A percentile compares a stretch with the other conserved stretches of the same genome.
Evolutionary conservation across 2,797 vertebrate species (phyloP).

Genomic region (Meriones psammophilus): DNA sequence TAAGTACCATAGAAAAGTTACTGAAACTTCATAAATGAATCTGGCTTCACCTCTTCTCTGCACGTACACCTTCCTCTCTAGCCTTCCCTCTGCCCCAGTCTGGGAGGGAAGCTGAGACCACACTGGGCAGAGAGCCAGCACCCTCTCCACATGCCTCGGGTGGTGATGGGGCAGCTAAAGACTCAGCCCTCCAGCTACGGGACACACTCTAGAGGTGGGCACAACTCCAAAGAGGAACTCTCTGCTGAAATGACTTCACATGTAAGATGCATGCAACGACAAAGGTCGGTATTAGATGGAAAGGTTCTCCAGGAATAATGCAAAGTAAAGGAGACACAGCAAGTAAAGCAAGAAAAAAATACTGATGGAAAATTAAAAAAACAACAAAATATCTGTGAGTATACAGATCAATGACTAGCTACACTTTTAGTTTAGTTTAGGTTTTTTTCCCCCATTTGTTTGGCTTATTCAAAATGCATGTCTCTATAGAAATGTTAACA

Average conservation of each 20-base stretch:
- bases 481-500: slow-evolving; percentile 76
- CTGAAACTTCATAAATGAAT: slow-evolving; percentile 58
- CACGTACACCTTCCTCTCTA: slow-evolving; percentile 21
- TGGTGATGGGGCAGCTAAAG: slow-evolving; percentile 61
- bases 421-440: slow-evolving; percentile 10
- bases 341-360: slow-evolving; percentile 69
- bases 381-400: slow-evolving; percentile 79
- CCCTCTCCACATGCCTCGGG: slow-evolving; percentile 61
- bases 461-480: slow-evolving; percentile 75
- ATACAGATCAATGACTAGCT: slow-evolving; percentile 70
- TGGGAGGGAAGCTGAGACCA: slow-evolving; percentile 69
- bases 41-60: slow-evolving; percentile 2
- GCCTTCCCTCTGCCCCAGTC: slow-evolving; percentile 51
- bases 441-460: slow-evolving; percentile 48
- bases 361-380: slow-evolving; percentile 70
- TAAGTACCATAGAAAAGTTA: slow-evolving; percentile 46
- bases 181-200: slow-evolving; percentile 67
- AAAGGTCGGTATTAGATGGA: slow-evolving; percentile 36
- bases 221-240: slow-evolving; percentile 69
- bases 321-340: slow-evolving; percentile 67
- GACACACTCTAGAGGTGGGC: slow-evolving; percentile 81
- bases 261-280: slow-evolving; percentile 48
- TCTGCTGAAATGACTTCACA: slow-evolving; percentile 75
- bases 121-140: slow-evolving; percentile 52
- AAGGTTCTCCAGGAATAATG: slow-evolving; percentile 68